phyloP scores from a whole-genome alignment of 2,888 invertebrate species.

The Serrognathus titanus region DNA sequence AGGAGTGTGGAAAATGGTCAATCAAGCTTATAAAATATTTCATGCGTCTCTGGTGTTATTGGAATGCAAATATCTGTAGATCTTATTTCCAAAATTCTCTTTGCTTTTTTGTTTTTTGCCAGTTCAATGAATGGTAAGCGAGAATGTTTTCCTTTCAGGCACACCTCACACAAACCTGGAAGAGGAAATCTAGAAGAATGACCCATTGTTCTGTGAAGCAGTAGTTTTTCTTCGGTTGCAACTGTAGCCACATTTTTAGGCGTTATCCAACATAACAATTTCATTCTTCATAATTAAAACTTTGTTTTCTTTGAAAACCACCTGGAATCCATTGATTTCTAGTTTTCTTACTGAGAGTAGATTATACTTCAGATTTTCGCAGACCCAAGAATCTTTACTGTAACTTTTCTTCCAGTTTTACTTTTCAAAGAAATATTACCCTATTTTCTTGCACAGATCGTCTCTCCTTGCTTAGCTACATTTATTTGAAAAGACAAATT shows the following conservation, averaged over 20 bases:
- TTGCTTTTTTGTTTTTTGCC: slow-evolving; percentile 20
- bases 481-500: slow-evolving; percentile 1
- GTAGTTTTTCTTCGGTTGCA: slow-evolving; percentile 1
- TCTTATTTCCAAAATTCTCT: slow-evolving; percentile 13
- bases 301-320: slow-evolving; percentile 20
- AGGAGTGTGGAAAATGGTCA: slow-evolving; percentile 18
- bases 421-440: slow-evolving; percentile 4
- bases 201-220: slow-evolving; percentile 15
- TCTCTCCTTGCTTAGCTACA: slow-evolving; percentile 14
- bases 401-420: slow-evolving; percentile 2
- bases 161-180: slow-evolving; percentile 12
- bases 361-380: slow-evolving; percentile 3
- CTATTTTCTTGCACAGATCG: slow-evolving; percentile 7
- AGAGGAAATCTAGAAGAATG: slow-evolving; percentile 6
- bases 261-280: slow-evolving; percentile 11
- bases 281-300: slow-evolving; percentile 18
- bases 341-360: slow-evolving; percentile 1
- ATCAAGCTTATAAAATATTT: slow-evolving; percentile 16
- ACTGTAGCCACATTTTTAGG: slow-evolving; percentile 14
- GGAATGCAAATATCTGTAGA: slow-evolving; percentile 17
- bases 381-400: background rate
- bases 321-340: slow-evolving; percentile 6
- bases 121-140: slow-evolving; percentile 8
- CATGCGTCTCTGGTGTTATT: slow-evolving; percentile 11
- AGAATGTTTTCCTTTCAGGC: slow-evolving; percentile 18